Evolutionary conservation across 2,113 vertebrate genomes (phyloP).

Genomic region (Callocephalon fimbriatum): DNA sequence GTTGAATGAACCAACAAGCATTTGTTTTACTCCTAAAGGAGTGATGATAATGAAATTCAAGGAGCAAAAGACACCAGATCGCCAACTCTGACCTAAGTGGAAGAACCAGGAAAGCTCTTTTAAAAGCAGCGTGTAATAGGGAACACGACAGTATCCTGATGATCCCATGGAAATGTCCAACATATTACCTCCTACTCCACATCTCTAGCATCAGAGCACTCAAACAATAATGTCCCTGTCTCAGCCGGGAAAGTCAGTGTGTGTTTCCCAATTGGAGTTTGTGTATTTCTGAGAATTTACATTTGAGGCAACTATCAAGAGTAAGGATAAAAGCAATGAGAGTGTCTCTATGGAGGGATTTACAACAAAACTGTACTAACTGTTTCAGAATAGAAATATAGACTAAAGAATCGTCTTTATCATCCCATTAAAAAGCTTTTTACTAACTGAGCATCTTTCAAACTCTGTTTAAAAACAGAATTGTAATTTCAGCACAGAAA

Average conservation of each 20-base stretch:
- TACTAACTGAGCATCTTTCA: conserved; percentile 45
- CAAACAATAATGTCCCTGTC: neutral
- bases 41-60: neutral
- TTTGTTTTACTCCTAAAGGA: neutral
- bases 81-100: neutral
- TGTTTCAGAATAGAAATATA: neutral
- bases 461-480: conserved; percentile 38
- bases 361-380: conserved; percentile 16
- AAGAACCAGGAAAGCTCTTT: neutral
- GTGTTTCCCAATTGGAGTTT: neutral
- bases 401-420: neutral
- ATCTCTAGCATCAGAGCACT: neutral
- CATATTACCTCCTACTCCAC: neutral
- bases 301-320: neutral
- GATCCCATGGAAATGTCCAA: neutral
- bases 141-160: neutral
- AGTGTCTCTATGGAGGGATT: neutral
- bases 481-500: conserved; percentile 39
- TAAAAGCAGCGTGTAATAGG: neutral
- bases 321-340: neutral
- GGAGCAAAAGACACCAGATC: neutral
- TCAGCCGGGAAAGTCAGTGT: neutral
- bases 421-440: conserved; percentile 52
- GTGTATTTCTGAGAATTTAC: neutral
- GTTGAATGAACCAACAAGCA: neutral